Evolutionary conservation across 2,797 vertebrate genomes (phyloP).

Genomic region (Melanotaenia maccullochi): DNA sequence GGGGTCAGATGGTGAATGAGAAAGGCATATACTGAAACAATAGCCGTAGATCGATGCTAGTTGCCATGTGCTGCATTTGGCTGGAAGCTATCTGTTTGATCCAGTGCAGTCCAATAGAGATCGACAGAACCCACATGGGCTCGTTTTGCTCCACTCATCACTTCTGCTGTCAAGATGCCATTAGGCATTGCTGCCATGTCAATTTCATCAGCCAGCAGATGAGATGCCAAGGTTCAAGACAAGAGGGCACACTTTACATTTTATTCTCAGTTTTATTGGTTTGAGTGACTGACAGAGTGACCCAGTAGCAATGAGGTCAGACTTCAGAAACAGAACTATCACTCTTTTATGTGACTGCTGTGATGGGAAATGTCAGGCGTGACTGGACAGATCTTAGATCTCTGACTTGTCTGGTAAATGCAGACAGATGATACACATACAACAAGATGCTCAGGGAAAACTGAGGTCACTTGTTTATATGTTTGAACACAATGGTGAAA

Average conservation of each 20-base stretch:
- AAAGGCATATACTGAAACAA: constrained; percentile 22
- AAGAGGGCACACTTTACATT: constrained; percentile 49
- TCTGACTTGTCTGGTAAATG: constrained; percentile 24
- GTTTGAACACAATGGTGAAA: constrained; percentile 21
- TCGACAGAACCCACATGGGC: constrained; percentile 56
- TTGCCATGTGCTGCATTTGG: constrained; percentile 57
- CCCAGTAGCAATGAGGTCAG: constrained; percentile 48
- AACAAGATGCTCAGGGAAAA: constrained; percentile 42
- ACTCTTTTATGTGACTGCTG: constrained; percentile 28
- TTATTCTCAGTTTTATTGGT: constrained; percentile 48
- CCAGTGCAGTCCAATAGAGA: constrained; percentile 48
- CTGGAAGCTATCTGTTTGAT: constrained; percentile 70
- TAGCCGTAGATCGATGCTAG: constrained; percentile 61
- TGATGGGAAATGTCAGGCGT: constrained; percentile 21
- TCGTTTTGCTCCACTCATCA: constrained; percentile 69
- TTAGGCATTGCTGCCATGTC: constrained; percentile 59
- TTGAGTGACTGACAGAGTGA: constrained; percentile 45
- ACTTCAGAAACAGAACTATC: constrained; percentile 35
- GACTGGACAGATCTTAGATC: constrained; percentile 19
- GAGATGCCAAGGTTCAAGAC: constrained; percentile 56
- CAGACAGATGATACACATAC: constrained; percentile 21
- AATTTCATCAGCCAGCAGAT: constrained; percentile 57
- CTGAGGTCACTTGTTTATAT: constrained; percentile 24
- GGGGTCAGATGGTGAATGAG: constrained; percentile 30
- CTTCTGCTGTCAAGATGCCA: constrained; percentile 46